Evolutionary conservation across 2,888 invertebrate species (phyloP).

Genomic region (Phrixothrix hirtus): DNA sequence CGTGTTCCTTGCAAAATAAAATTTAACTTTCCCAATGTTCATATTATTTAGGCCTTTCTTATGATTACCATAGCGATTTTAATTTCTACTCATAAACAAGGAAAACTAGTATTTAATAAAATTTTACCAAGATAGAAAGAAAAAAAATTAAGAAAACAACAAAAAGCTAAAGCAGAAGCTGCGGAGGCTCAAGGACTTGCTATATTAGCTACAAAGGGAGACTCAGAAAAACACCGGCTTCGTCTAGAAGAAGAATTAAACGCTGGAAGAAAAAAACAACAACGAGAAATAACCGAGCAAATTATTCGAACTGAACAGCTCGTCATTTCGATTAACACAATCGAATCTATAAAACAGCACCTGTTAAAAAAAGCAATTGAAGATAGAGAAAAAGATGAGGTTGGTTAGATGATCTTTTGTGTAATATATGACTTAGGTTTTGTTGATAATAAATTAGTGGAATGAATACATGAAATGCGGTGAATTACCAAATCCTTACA

Average conservation of each 20-base stretch:
- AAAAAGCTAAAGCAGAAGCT: no score
- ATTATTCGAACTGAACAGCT: background rate
- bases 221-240: background rate
- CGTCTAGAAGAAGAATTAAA: background rate
- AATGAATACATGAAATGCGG: slow-evolving; percentile 59
- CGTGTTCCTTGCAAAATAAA: no score
- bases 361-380: background rate
- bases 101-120: no score
- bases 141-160: no score
- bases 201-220: background rate
- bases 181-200: no score
- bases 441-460: slow-evolving; percentile 54
- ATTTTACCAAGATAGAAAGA: no score
- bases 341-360: background rate
- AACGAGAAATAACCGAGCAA: background rate
- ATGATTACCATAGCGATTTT: no score
- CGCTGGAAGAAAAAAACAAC: background rate
- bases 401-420: background rate
- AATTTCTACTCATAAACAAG: no score
- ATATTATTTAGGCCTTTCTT: no score
- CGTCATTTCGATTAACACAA: background rate
- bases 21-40: no score
- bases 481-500: slow-evolving; percentile 59
- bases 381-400: background rate
- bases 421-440: background rate